Evolutionary conservation across 2,797 vertebrate species (phyloP).

Genomic region (Atherinosoma microstoma): DNA sequence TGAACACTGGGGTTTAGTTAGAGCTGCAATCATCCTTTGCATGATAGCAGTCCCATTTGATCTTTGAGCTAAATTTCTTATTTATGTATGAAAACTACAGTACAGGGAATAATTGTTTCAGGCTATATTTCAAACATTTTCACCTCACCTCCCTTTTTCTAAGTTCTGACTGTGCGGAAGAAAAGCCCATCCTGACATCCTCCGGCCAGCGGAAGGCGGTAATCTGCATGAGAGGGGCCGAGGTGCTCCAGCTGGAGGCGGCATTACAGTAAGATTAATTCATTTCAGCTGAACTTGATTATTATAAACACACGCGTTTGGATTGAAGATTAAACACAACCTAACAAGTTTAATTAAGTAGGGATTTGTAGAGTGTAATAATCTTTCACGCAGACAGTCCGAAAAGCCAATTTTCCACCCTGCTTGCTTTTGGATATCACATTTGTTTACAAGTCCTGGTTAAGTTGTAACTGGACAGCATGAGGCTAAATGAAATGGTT

Average conservation of each 20-base stretch:
- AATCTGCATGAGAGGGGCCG: not conserved
- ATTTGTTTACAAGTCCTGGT: conserved; percentile 56
- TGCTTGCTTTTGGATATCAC: conserved; percentile 43
- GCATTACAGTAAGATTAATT: not conserved
- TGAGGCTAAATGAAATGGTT: conserved; percentile 41
- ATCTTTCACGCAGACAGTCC: not conserved
- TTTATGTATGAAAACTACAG: not conserved
- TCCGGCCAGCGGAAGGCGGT: not conserved
- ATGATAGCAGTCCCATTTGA: not conserved
- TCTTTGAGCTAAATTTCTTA: not conserved
- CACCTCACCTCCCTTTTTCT: not conserved
- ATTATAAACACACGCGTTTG: not conserved
- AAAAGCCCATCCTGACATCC: not conserved
- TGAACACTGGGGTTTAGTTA: not conserved
- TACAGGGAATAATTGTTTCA: not conserved
- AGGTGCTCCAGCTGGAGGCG: not conserved
- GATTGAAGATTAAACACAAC: not conserved
- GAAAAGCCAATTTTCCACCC: conserved; percentile 29
- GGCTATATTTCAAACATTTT: not conserved
- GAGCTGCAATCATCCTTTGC: not conserved
- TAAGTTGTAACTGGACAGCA: conserved; percentile 18
- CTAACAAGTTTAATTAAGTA: conserved; percentile 8
- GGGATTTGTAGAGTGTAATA: not conserved
- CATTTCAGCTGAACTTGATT: not conserved
- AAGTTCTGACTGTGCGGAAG: not conserved